Evolutionary conservation across 1,140 invertebrate genomes (phyloP).

Genomic region (Hylaeus anthracinus): DNA sequence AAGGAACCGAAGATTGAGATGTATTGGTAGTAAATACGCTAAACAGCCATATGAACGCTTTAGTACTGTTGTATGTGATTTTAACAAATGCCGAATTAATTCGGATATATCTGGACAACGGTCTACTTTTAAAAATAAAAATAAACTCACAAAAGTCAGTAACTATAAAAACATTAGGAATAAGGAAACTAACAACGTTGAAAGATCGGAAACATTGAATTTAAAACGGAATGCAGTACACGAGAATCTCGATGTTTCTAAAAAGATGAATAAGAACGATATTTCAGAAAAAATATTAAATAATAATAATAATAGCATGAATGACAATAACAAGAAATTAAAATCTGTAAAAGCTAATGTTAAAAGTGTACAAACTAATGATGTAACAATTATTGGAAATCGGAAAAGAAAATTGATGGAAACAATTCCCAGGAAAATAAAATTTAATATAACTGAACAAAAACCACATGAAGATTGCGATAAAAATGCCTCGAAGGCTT

Average conservation of each 20-base stretch:
- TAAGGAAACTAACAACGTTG: conserved; percentile 1
- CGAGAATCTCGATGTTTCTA: conserved; percentile 25
- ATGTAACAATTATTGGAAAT: neutral
- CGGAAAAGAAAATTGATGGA: conserved; percentile 20
- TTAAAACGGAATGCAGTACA: neutral
- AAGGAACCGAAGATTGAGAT: conserved; percentile 64
- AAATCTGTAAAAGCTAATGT: neutral
- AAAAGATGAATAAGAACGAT: neutral
- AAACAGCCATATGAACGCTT: conserved; percentile 24
- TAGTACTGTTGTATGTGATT: neutral
- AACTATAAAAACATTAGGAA: conserved; percentile 22
- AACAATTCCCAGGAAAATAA: neutral
- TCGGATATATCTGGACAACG: neutral
- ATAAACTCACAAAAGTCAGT: conserved; percentile 34
- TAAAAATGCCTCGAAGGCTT: conserved; percentile 18
- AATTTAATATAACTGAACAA: neutral
- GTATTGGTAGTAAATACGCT: conserved; percentile 29
- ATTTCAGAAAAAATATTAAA: neutral
- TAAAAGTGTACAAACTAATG: neutral
- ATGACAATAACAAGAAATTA: neutral
- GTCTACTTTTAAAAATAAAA: conserved; percentile 17
- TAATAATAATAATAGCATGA: neutral
- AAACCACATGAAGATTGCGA: too few relatives aligned
- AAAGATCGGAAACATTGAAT: conserved; percentile 22
- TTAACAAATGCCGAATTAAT: conserved; percentile 13